phyloP scores from a whole-genome alignment of 2,113 vertebrate species.

The Eubucco bourcierii region DNA sequence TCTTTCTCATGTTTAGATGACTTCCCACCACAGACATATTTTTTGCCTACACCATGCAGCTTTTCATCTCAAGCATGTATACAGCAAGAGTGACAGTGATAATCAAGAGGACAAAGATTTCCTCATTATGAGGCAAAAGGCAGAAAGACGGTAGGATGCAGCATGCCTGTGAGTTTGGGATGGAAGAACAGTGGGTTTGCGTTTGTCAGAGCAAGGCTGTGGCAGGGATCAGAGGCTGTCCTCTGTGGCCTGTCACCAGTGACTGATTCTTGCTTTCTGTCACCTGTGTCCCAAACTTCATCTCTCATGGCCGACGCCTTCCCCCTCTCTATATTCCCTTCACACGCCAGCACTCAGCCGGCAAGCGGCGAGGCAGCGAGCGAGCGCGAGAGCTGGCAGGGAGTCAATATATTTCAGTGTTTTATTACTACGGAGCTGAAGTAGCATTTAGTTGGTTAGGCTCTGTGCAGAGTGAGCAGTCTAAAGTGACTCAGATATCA shows the following conservation, averaged over 20 bases:
- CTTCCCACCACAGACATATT: background rate
- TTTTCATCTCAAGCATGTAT: background rate
- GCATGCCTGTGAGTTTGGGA: background rate
- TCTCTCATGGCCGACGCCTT: conserved; percentile 43
- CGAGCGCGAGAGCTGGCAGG: conserved; percentile 67
- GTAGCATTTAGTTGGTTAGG: conserved; percentile 77
- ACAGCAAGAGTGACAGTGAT: background rate
- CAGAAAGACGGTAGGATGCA: background rate
- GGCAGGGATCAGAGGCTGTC: conserved; percentile 12
- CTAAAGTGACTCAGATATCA: conserved; percentile 72
- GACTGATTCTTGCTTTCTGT: conserved; percentile 62
- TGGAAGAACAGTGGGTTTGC: background rate
- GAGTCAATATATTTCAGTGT: conserved; percentile 81
- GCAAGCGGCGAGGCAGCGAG: conserved; percentile 54
- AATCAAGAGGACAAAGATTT: background rate
- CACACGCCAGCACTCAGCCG: conserved; percentile 54
- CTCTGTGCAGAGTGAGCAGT: conserved; percentile 67
- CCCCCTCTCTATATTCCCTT: conserved; percentile 69
- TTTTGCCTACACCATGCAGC: background rate
- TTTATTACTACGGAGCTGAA: conserved; percentile 77
- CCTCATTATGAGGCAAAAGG: background rate
- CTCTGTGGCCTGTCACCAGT: conserved; percentile 46
- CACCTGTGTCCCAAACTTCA: conserved; percentile 66
- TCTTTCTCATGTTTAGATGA: too few relatives aligned
- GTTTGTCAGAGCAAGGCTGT: background rate